Percentiles rank a stretch among this genome's conserved stretches.
phyloP scores from a whole-genome alignment of 2,113 vertebrate species.

The Vombatus ursinus region DNA sequence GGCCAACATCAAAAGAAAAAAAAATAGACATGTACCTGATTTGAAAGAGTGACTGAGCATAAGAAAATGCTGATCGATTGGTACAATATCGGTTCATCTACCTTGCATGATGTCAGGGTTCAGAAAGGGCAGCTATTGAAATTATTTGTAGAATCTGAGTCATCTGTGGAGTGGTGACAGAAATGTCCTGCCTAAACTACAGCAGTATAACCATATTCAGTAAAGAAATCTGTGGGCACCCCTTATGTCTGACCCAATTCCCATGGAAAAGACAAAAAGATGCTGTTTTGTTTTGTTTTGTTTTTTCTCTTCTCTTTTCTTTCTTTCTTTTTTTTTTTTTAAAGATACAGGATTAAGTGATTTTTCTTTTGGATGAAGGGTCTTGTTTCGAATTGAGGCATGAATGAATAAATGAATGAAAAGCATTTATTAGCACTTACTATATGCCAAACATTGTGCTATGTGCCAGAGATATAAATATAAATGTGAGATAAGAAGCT shows the following conservation, averaged over 20 bases:
- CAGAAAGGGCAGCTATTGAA: background rate
- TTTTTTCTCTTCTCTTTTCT: background rate
- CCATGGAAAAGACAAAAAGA: background rate
- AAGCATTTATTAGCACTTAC: background rate
- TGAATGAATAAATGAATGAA: background rate
- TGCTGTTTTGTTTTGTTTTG: background rate
- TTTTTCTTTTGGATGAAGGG: no score
- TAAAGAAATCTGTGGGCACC: background rate
- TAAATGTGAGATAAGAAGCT: background rate
- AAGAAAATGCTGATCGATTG: background rate
- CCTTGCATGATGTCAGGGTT: background rate
- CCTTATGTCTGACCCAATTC: background rate
- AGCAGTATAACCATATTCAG: background rate
- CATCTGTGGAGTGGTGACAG: background rate
- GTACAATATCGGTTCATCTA: background rate
- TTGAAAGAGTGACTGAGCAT: background rate
- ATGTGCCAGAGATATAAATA: background rate
- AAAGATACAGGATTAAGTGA: no score
- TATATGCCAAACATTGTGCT: background rate
- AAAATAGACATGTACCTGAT: background rate
- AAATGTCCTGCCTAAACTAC: background rate
- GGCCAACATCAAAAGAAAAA: background rate
- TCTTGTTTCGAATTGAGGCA: background rate
- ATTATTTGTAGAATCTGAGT: background rate
- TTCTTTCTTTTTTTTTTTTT: background rate